phyloP scores from a whole-genome alignment of 2,797 vertebrate genomes.

The Poecilia wingei region DNA sequence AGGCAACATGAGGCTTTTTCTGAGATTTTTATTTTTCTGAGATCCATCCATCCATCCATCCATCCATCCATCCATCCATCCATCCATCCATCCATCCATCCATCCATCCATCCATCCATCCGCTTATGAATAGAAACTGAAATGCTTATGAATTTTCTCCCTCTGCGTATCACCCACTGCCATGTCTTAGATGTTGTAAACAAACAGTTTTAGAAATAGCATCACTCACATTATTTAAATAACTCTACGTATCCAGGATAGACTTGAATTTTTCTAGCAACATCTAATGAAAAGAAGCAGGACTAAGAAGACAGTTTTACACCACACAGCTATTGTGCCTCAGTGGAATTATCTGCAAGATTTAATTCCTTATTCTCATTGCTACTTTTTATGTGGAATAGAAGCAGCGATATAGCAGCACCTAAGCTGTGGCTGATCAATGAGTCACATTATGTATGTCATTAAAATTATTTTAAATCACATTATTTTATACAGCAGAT shows the following conservation, averaged over 20 bases:
- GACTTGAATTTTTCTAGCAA: neutral
- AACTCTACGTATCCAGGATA: neutral
- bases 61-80: conserved; percentile 7
- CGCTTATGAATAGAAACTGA: neutral
- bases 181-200: conserved; percentile 21
- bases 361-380: neutral
- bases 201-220: neutral
- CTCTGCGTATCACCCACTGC: conserved; percentile 25
- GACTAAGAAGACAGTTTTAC: neutral
- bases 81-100: neutral
- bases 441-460: neutral
- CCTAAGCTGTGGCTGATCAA: conserved; percentile 3
- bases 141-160: conserved; percentile 20
- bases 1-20: conserved; percentile 8
- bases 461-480: conserved; percentile 8
- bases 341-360: conserved; percentile 1
- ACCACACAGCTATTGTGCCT: neutral
- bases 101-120: neutral
- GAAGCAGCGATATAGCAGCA: neutral
- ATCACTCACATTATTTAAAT: neutral
- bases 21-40: conserved; percentile 6
- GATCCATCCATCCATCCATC: conserved; percentile 1
- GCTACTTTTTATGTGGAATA: neutral
- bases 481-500: conserved; percentile 7
- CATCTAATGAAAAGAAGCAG: neutral